A percentile compares a stretch with the other conserved stretches of the same genome.
These are phyloP conservation scores for Eclectus roratus DNA, from an alignment of 2,113 vertebrate genomes.

Conservation along the genomic window DNA sequence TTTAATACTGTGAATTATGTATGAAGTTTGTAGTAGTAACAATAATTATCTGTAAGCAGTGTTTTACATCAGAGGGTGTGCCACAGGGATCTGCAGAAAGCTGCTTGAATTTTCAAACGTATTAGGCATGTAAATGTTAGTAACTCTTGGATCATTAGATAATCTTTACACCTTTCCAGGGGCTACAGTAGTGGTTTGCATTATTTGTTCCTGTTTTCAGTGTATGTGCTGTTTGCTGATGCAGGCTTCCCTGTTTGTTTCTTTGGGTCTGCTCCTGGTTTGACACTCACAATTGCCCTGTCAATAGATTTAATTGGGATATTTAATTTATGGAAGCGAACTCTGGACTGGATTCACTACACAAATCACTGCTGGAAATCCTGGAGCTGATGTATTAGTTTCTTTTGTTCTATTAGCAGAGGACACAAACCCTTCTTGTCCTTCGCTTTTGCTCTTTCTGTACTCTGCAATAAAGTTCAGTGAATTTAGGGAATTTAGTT, in stretches of 20 bases:
- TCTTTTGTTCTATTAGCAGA: background rate
- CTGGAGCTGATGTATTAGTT: background rate
- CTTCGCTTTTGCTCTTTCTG: background rate
- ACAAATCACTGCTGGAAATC: background rate
- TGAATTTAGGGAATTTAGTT: background rate
- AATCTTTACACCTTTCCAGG: background rate
- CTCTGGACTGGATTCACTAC: background rate
- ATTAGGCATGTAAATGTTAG: background rate
- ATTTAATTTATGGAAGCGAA: background rate
- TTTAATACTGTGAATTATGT: background rate
- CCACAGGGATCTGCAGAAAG: background rate
- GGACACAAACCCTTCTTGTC: background rate
- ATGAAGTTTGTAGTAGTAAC: background rate
- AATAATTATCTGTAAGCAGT: background rate
- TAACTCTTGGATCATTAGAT: rapidly evolving
- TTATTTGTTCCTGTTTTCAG: background rate
- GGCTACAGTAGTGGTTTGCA: background rate
- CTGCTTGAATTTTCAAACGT: background rate
- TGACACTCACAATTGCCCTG: background rate
- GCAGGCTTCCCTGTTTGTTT: background rate
- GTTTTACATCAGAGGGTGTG: background rate
- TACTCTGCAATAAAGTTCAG: background rate
- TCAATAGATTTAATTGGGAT: background rate
- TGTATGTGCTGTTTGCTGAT: background rate
- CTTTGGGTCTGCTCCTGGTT: background rate